Evolutionary conservation across 2,888 invertebrate genomes (phyloP).

Genomic region (Drosophila quinaria): DNA sequence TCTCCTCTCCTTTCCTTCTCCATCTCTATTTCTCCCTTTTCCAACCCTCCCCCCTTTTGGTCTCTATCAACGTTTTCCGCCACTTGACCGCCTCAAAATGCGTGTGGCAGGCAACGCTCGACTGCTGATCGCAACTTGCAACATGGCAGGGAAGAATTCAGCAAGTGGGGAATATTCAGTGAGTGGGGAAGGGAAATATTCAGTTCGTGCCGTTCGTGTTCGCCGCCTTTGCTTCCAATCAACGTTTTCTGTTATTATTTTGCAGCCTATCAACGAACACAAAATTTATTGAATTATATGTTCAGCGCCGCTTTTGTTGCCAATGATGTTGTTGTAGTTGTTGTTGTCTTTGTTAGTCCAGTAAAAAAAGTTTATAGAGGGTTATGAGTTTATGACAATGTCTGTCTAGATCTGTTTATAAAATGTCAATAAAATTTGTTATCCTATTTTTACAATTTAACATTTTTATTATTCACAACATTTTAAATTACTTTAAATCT

Average conservation of each 20-base stretch:
- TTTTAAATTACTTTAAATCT: too few species aligned
- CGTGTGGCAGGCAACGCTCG: conserved; percentile 69
- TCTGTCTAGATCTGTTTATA: not conserved
- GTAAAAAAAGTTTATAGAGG: not conserved
- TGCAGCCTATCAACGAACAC: conserved; percentile 60
- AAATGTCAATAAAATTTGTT: too few species aligned
- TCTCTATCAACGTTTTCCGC: conserved; percentile 49
- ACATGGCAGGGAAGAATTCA: not conserved
- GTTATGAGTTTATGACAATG: not conserved
- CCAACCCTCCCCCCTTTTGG: not conserved
- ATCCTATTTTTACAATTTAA: too few species aligned
- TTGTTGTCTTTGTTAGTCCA: not conserved
- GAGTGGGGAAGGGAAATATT: not conserved
- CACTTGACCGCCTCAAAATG: conserved; percentile 64
- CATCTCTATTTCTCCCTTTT: not conserved
- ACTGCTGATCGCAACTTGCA: conserved; percentile 27
- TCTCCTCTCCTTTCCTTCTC: not conserved
- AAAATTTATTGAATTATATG: conserved; percentile 74
- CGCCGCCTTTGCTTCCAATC: conserved; percentile 46
- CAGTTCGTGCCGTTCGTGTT: conserved; percentile 52
- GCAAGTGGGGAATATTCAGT: not conserved
- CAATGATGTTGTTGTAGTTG: not conserved
- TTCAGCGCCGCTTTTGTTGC: conserved; percentile 41
- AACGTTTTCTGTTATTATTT: conserved; percentile 66
- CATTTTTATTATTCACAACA: too few species aligned